Conservation (phyloP, 2,888 invertebrate species). For the Apodemia zela region DNA sequence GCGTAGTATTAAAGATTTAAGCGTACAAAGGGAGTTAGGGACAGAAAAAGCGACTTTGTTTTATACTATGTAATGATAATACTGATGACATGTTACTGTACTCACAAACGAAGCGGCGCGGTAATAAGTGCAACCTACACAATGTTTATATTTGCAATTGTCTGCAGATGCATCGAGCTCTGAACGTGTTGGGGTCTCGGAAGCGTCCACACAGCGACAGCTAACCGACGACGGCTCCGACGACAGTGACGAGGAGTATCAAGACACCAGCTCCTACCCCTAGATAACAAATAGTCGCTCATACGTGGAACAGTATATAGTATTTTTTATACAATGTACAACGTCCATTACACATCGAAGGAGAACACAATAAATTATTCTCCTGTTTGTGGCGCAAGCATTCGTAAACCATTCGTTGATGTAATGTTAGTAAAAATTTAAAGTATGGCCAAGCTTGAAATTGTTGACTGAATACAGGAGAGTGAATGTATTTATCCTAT, state of each 20-base stretch:
- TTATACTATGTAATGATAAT: too few species aligned
- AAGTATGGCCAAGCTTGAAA: conserved; percentile 48
- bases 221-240: conserved; percentile 74
- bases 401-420: conserved; percentile 1
- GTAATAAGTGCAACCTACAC: too few species aligned
- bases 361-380: not conserved
- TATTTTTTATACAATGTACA: conserved; percentile 43
- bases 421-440: conserved; percentile 31
- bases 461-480: conserved; percentile 57
- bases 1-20: too few species aligned
- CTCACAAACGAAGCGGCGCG: too few species aligned
- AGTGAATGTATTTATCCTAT: conserved; percentile 75
- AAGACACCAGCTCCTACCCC: conserved; percentile 71
- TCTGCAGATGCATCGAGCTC: conserved; percentile 70
- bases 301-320: conserved; percentile 33
- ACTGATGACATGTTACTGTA: too few species aligned
- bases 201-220: conserved; percentile 67
- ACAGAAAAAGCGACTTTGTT: too few species aligned
- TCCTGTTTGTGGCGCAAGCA: conserved; percentile 3
- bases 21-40: too few species aligned
- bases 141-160: conserved; percentile 6
- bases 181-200: conserved; percentile 57
- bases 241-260: conserved; percentile 67
- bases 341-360: conserved; percentile 41
- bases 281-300: conserved; percentile 37